A percentile compares a stretch with the other conserved stretches of the same genome.
Evolutionary conservation across 2,797 vertebrate genomes (phyloP).

Genomic region (Spinibarbus caldwelli): DNA sequence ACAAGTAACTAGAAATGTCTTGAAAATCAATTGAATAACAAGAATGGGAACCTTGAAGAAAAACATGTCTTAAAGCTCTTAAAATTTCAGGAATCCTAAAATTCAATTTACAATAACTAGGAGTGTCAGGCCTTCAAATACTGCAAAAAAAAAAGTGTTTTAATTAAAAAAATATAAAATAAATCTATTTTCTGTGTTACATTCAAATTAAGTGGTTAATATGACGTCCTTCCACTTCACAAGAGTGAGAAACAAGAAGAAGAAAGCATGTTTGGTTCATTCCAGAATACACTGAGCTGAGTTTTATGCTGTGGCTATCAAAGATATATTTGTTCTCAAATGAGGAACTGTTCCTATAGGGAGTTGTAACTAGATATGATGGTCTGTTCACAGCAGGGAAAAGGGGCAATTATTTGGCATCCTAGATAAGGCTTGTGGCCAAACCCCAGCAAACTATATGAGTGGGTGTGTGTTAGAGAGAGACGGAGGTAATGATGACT

Average conservation of each 20-base stretch:
- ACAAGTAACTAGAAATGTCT: background rate
- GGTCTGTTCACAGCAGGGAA: background rate
- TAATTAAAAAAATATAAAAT: background rate
- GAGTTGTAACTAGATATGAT: background rate
- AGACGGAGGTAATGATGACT: slow-evolving; percentile 47
- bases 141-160: background rate
- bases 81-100: background rate
- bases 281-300: background rate
- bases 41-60: background rate
- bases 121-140: too few species aligned
- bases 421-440: slow-evolving; percentile 10
- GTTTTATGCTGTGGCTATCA: background rate
- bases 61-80: background rate
- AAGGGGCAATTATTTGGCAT: slow-evolving; percentile 6
- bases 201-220: background rate
- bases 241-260: background rate
- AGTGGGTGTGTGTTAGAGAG: background rate
- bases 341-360: background rate
- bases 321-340: background rate
- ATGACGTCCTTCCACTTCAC: background rate
- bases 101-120: background rate
- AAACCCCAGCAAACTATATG: slow-evolving; percentile 9
- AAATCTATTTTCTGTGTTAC: background rate
- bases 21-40: background rate
- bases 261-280: background rate